Evolutionary conservation across 2,797 vertebrate species (phyloP).

Genomic region (Pogoniulus pusillus): DNA sequence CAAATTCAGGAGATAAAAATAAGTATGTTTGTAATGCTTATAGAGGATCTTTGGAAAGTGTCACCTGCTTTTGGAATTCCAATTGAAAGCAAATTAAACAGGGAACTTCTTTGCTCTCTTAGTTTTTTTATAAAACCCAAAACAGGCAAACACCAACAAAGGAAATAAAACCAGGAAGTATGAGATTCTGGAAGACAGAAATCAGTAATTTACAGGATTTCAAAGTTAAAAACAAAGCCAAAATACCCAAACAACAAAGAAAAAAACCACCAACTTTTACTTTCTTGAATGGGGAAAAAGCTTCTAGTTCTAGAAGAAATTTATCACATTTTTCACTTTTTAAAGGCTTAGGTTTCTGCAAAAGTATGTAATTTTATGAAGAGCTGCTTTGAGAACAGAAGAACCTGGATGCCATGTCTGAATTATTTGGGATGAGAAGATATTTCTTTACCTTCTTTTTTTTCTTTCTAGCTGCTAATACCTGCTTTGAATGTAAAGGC

Average conservation of each 20-base stretch:
- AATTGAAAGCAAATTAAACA: not conserved
- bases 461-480: not conserved
- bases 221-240: too few relatives aligned
- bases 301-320: not conserved
- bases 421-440: not conserved
- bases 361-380: not conserved
- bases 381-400: not conserved
- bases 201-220: not conserved
- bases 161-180: not conserved
- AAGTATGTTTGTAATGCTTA: not conserved
- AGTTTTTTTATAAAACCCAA: not conserved
- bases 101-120: not conserved
- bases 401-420: not conserved
- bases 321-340: not conserved
- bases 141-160: not conserved
- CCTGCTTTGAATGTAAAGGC: not conserved
- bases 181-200: not conserved
- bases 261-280: not conserved
- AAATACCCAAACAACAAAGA: not conserved
- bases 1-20: not conserved
- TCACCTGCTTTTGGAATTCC: not conserved
- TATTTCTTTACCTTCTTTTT: not conserved
- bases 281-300: not conserved
- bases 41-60: rapidly evolving
- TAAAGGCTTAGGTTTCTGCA: not conserved